Conservation (phyloP, 2,113 vertebrate species). For the Hemiprocne comata region DNA sequence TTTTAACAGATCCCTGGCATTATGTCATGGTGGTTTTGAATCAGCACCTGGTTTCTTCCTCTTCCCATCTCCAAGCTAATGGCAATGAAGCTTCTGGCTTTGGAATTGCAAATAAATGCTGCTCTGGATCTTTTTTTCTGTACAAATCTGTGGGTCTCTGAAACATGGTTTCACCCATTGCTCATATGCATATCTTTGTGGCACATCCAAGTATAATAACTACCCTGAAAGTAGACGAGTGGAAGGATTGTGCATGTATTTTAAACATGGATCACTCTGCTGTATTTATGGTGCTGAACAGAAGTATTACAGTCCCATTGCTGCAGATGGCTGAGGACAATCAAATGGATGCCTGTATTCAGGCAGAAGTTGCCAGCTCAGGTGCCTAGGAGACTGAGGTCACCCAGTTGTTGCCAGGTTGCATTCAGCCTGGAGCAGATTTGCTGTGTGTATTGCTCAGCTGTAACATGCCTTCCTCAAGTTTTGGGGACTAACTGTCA, state of each 20-base stretch:
- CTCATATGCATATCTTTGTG: neutral
- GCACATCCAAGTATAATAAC: neutral
- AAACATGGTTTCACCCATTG: neutral
- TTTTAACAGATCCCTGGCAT: slow-evolving; percentile 15
- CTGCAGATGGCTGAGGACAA: neutral
- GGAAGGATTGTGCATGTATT: neutral
- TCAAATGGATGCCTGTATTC: neutral
- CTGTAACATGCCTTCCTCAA: neutral
- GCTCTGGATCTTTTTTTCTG: neutral
- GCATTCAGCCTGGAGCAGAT: neutral
- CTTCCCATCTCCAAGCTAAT: neutral
- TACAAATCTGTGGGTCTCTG: neutral
- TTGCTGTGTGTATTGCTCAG: neutral
- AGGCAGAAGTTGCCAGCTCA: neutral
- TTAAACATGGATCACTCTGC: neutral
- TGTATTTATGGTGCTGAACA: neutral
- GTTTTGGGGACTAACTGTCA: neutral
- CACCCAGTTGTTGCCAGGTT: neutral
- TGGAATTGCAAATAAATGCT: neutral
- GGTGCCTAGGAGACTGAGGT: neutral
- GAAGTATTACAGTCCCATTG: neutral
- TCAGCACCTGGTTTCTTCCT: slow-evolving; percentile 9
- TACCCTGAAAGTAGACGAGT: neutral
- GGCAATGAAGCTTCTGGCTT: neutral
- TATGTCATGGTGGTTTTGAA: slow-evolving; percentile 15